These are phyloP conservation scores for Euplagia quadripunctaria DNA, from an alignment of 2,888 invertebrate species.

Conservation along the genomic window DNA sequence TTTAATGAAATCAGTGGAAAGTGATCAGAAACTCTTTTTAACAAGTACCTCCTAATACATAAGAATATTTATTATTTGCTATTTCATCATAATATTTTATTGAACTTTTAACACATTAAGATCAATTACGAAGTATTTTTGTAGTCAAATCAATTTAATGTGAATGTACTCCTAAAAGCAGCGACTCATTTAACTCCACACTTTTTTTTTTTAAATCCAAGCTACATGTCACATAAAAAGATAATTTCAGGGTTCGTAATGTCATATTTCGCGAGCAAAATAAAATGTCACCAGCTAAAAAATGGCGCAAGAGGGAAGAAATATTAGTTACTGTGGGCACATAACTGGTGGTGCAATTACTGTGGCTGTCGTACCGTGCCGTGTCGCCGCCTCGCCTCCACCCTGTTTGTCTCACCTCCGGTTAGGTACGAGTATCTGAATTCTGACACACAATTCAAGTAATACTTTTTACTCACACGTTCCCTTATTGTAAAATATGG, in stretches of 20 bases:
- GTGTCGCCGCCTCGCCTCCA: constrained; percentile 25
- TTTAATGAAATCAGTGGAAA: too few species aligned
- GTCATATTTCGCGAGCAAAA: constrained; percentile 70
- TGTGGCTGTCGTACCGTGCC: constrained; percentile 48
- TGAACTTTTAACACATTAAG: too few species aligned
- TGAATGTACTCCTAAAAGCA: not conserved
- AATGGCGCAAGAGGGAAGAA: constrained; percentile 65
- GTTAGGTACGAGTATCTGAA: constrained; percentile 14
- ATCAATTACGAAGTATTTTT: too few species aligned
- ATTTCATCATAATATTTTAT: too few species aligned
- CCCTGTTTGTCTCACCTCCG: constrained; percentile 40
- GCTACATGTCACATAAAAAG: constrained; percentile 15
- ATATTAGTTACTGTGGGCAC: constrained; percentile 72
- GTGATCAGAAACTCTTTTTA: too few species aligned
- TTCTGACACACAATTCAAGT: constrained; percentile 48
- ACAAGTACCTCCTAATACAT: too few species aligned
- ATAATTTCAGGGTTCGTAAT: constrained; percentile 50
- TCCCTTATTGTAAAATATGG: constrained; percentile 49
- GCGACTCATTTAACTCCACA: not conserved
- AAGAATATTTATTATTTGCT: too few species aligned
- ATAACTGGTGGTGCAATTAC: constrained; percentile 67
- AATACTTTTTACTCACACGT: constrained; percentile 50
- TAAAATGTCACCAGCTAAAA: constrained; percentile 76
- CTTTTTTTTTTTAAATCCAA: not conserved
- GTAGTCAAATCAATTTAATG: too few species aligned